Conservation (phyloP, 2,113 vertebrate species). For the Corvus cornix region DNA sequence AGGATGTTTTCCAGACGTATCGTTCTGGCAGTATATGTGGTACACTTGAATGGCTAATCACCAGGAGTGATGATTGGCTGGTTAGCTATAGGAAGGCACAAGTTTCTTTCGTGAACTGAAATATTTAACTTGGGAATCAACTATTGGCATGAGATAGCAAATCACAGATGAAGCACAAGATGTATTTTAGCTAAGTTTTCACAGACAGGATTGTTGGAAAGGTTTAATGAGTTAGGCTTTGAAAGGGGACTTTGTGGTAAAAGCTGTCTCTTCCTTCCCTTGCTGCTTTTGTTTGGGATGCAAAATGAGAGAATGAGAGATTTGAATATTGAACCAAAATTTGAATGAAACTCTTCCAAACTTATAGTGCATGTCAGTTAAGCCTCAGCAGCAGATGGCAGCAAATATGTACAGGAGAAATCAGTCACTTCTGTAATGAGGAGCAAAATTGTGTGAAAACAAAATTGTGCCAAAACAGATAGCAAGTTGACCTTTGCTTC, state of each 20-base stretch:
- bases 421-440: background rate
- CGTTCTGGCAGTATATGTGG: background rate
- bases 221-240: background rate
- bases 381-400: constrained; percentile 64
- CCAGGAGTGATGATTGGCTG: background rate
- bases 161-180: background rate
- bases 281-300: background rate
- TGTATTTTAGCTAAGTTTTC: background rate
- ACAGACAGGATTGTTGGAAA: background rate
- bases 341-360: background rate
- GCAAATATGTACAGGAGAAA: background rate
- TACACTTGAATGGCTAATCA: background rate
- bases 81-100: background rate
- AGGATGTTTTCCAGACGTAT: background rate
- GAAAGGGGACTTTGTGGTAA: background rate
- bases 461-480: background rate
- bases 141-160: background rate
- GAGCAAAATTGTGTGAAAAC: background rate
- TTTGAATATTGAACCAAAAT: background rate
- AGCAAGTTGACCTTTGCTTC: background rate
- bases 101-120: background rate
- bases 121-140: background rate
- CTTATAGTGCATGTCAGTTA: background rate
- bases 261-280: background rate
- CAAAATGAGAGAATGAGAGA: background rate